Base-by-base conservation (phyloP, 2,888 invertebrate genomes). In the Pristionchus entomophagus region DNA sequence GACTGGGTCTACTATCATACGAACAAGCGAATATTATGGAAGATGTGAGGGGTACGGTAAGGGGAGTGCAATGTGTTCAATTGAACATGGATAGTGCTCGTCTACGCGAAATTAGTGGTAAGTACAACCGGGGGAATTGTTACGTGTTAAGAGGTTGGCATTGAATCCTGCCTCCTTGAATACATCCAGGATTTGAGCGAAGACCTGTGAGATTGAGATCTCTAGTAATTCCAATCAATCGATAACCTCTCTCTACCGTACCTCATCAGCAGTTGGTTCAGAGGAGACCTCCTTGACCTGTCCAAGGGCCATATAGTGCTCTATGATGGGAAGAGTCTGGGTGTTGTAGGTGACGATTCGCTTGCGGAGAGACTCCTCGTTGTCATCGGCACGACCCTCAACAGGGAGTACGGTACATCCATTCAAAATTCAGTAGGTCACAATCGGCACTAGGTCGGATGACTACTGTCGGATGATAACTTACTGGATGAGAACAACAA, bases 361-460 rank as follows among this genome's bases (percentile, higher is more conserved):
- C 93, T 97, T 97, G 91, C 96, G 95, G 78, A 98, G 94, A 91
- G 96, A 96, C 62, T 97, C 97, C 69, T 96, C 94, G 93, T 99
- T 99, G 94, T 99, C 99, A 94, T 99, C 99, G 1, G 96, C 95
- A 19, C 99, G 96, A 0, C 98, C 98, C 94, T 85, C n/a, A 22
- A 8, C 26, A 26, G 59, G 59, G 59, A 59, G 22, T 41, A 41
- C 73, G 41, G 45, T 73, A 38, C 17, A n/a, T 53, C 35, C 12
- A 53, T 80, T 12, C 1, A n/a, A 35, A 53, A 22, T 35, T 12
- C n/a, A 32, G 19, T 59, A 59, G 73, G 10, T 73, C 56, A n/a
- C 8, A 56, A 17, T n/a, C n/a, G 22, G 14, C n/a, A 56, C 56
- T n/a, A n/a, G 56, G 22, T 56, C 22, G 56, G 5, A 17, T n/a